Evolutionary conservation across 2,113 vertebrate genomes (phyloP).

Genomic region (Noctilio leporinus): DNA sequence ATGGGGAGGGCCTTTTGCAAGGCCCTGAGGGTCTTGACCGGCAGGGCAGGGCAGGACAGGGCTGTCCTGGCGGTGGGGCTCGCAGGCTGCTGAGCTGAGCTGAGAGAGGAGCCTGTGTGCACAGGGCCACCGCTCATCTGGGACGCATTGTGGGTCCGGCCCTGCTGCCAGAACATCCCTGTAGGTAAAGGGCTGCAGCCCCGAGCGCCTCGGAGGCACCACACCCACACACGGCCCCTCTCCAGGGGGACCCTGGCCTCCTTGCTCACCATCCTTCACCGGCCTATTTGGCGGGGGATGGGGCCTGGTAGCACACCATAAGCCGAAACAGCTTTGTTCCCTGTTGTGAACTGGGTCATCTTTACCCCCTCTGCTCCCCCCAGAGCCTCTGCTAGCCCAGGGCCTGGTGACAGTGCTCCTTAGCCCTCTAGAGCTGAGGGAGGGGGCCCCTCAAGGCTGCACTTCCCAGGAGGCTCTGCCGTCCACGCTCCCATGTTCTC

Average conservation of each 20-base stretch:
- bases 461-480: neutral
- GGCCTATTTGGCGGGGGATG: neutral
- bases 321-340: neutral
- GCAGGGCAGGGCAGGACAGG: neutral
- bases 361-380: neutral
- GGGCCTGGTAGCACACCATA: neutral
- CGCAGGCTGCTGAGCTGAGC: neutral
- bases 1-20: neutral
- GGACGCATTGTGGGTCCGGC: neutral
- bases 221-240: neutral
- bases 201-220: neutral
- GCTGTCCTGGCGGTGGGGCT: neutral
- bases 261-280: neutral
- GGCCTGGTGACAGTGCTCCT: neutral
- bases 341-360: neutral
- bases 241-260: too few species aligned
- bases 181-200: neutral
- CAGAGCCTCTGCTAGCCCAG: neutral
- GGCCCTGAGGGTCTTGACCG: neutral
- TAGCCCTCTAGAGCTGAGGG: neutral
- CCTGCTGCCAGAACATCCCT: neutral
- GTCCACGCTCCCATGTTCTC: fast-evolving
- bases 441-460: neutral
- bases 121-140: neutral
- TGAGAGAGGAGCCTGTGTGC: neutral